Base-by-base conservation (phyloP, 2,113 vertebrate species). In the Meleagris gallopavo region DNA sequence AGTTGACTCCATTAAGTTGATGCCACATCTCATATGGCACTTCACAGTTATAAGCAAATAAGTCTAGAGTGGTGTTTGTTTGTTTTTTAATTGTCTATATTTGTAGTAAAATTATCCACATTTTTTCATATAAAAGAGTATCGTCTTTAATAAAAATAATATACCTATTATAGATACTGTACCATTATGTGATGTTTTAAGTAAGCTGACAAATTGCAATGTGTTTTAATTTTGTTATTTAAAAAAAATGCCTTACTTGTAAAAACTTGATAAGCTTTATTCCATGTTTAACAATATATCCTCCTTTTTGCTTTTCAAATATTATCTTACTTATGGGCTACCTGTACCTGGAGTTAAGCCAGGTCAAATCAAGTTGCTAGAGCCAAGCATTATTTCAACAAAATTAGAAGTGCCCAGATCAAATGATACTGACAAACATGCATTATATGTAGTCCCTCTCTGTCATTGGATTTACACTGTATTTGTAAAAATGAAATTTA, bases 161-260 rank as follows among this genome's bases (percentile, higher is more conserved):
- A 12, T 48, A 71, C 16, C 4, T 66, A 3, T 29, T 41, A 13
- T 15, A 74, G 24, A 60, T 88, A 55, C 7, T 25, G 6, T 25
- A 32, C 0, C 4, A 36, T 34, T 55, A 38, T 1, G 13, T 46
- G 11, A 2, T 71, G 2, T 2, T 77, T 71, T 55, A 71, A 60
- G 16, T 64, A 65, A 52, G 65, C 6, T 24, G 89, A 32, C 0
- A 54, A 79, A 36, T 62, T 4, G 25, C 36, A 71, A 57, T 84
- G 69, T n/a, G 9, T 3, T 64, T 62, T 27, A 14, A 36, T 48
- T 25, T 64, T 78, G 0, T 14, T 41, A 60, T 57, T 65, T 65
- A 11, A 79, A 52, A 80, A 57, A 38, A 62, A 62, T 38, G 61
- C 3, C 0, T 27, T 60, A 29, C 36, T 75, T 45, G 8, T 11